Base-by-base conservation (phyloP, 2,888 invertebrate genomes). In the Allolobophora icterica region DNA sequence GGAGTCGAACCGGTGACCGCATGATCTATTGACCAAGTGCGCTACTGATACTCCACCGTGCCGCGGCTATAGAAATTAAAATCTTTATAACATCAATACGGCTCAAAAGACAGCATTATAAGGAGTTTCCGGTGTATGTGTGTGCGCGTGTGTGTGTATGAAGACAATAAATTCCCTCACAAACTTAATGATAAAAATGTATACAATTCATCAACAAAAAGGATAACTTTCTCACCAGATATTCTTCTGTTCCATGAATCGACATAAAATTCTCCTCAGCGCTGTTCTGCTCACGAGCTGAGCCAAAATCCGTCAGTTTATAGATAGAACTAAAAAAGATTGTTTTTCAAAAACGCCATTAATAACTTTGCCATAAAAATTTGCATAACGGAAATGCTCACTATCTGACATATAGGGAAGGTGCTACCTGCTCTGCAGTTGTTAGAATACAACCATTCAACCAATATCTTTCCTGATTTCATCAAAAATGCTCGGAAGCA, bases 191-290 rank as follows among this genome's bases (percentile, higher is more conserved):
- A 42, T 42, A 17, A 1, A 42, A 13, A 42, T 42, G 42, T 17
- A 52, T 21, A 52, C 24, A 52, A 52, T 24, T 52, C 52, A 52
- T 52, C 52, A 52, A 71, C 71, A n/a, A n/a, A 71, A 1, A 5
- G 21, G 24, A 38, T 2, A 87, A 42, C 35, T 90, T 90, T 45
- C 38, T 52, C 93, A 96, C 96, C 71, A 99, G 96, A 95, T 99
- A 99, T 95, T 99, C 99, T 95, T 99, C 99, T 0, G 99, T 99
- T 3, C 99, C 99, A 95, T 99, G 99, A 5, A 99, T 95, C 0
- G 98, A 99, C 93, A 98, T 97, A 96, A 99, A 99, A 93, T 98
- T 98, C 94, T 99, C 98, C 94, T 99, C 99, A 89, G 94, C 93
- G 94, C 98, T 97, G 94, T 98, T 97, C 30, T 99, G 95, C 95